Base-by-base conservation (phyloP, 1,140 invertebrate genomes). In the Phortica variegata region DNA sequence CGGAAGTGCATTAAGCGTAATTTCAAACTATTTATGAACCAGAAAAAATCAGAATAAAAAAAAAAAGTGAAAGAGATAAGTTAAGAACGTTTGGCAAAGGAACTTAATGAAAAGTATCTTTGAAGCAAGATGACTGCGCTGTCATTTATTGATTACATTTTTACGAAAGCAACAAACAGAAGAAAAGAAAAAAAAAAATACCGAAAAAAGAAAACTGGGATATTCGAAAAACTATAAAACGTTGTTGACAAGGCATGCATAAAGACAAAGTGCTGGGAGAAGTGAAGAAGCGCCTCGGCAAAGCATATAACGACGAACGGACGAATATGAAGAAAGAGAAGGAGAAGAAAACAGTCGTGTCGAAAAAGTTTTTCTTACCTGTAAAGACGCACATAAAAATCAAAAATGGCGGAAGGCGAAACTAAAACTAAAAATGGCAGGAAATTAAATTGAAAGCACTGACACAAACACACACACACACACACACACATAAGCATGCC, bases 71-170 rank as follows among this genome's bases (percentile, higher is more conserved):
- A n/a, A n/a, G n/a, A n/a, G n/a, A n/a, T n/a, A n/a, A n/a, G n/a
- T n/a, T n/a, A n/a, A n/a, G n/a, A n/a, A n/a, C n/a, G n/a, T n/a
- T n/a, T n/a, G n/a, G n/a, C n/a, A n/a, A n/a, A n/a, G n/a, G 23
- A 43, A 32, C 42, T 52, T 55, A 43, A 43, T 29, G 13, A 44
- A 48, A 39, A 52, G 44, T 48, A 37, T 44, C 45, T 51, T 6
- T 12, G 6, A 29, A 12, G 12, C 47, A 57, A 43, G 29, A 26
- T 47, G 23, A 42, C 23, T 43, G 23, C 43, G 38, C 46, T 36
- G 42, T 42, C 54, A 49, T 53, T 56, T 56, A 56, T 56, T 53
- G 54, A 56, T 48, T 56, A 45, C 45, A 48, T 48, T 52, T 47
- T 29, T 48, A n/a, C 16, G 33, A 34, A 15, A 34, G 33, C 16